A percentile compares a stretch with the other conserved stretches of the same genome.
Evolutionary conservation across 2,797 vertebrate species (phyloP).

Genomic region (Melanogrammus aeglefinus): DNA sequence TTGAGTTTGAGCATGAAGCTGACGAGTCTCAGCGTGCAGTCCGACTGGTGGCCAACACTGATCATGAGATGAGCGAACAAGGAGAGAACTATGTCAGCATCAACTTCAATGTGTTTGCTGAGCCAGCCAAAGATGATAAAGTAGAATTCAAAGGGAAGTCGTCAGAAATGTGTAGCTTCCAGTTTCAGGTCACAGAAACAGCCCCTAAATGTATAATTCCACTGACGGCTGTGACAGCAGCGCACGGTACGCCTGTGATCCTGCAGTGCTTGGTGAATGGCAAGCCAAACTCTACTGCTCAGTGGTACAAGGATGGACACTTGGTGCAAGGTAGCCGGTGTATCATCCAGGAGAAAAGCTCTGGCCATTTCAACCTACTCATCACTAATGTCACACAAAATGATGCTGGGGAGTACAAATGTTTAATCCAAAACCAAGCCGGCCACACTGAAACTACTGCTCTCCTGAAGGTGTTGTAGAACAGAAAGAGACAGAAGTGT

Average conservation of each 20-base stretch:
- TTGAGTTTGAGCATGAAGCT: constrained; percentile 78
- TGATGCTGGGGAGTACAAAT: constrained; percentile 90
- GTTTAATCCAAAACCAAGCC: constrained; percentile 81
- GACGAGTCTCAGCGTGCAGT: constrained; percentile 81
- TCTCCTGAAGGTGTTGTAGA: constrained; percentile 80
- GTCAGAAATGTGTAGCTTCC: constrained; percentile 85
- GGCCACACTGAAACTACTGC: constrained; percentile 82
- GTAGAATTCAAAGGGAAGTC: constrained; percentile 86
- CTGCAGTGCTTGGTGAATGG: constrained; percentile 90
- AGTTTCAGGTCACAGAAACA: constrained; percentile 87
- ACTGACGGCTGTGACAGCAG: constrained; percentile 80
- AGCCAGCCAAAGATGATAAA: constrained; percentile 78
- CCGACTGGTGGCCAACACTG: constrained; percentile 76
- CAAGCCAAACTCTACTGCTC: constrained; percentile 78
- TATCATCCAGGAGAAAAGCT: constrained; percentile 82
- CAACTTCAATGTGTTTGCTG: constrained; percentile 84
- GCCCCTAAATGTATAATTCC: constrained; percentile 85
- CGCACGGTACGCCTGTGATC: constrained; percentile 79
- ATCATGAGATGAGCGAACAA: constrained; percentile 73
- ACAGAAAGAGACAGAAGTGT: background rate
- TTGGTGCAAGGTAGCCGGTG: constrained; percentile 79
- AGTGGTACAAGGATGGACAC: constrained; percentile 87
- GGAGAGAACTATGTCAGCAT: constrained; percentile 78
- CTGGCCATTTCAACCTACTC: constrained; percentile 85
- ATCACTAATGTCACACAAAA: constrained; percentile 79